phyloP scores from a whole-genome alignment of 1,140 invertebrate genomes.

The Andricus grossulariae region DNA sequence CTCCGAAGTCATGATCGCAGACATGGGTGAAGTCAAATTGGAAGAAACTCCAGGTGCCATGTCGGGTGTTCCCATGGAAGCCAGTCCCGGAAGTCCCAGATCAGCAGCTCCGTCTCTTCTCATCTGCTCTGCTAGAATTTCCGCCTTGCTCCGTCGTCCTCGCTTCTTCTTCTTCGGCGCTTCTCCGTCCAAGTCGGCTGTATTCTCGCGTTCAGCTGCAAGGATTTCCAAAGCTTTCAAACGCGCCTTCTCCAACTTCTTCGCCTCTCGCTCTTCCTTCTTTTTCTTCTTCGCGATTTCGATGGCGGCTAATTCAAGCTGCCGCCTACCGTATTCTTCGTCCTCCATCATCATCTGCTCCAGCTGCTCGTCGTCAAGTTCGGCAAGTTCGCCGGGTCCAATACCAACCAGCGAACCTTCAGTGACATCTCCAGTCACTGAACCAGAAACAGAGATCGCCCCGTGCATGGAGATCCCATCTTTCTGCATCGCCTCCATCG shows the following conservation, averaged over 20 bases:
- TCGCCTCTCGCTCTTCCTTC: constrained; percentile 77
- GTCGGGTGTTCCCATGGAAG: constrained; percentile 10
- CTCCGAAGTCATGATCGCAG: constrained; percentile 46
- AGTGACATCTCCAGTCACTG: constrained; percentile 33
- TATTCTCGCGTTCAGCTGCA: constrained; percentile 67
- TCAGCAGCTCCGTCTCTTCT: constrained; percentile 57
- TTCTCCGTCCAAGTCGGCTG: constrained; percentile 66
- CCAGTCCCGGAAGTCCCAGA: neutral
- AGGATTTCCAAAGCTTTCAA: constrained; percentile 75
- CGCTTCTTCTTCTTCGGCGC: constrained; percentile 73
- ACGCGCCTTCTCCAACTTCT: constrained; percentile 78
- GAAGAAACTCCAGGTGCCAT: constrained; percentile 47
- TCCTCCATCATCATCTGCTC: constrained; percentile 80
- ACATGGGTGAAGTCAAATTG: neutral
- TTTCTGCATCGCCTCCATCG: constrained; percentile 52
- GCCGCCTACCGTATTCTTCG: constrained; percentile 78
- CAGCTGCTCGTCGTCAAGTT: constrained; percentile 79
- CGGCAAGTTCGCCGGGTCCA: constrained; percentile 73
- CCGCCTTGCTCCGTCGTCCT: constrained; percentile 73
- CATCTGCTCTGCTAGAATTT: constrained; percentile 74
- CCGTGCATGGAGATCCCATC: constrained; percentile 58
- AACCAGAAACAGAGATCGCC: constrained; percentile 48
- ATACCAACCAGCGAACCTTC: constrained; percentile 65
- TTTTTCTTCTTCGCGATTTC: constrained; percentile 79
- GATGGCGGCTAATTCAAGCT: constrained; percentile 75